A percentile compares a stretch with the other conserved stretches of the same genome.
Conservation (phyloP, 2,888 invertebrate genomes). For the Caenorhabditis sp. region DNA sequence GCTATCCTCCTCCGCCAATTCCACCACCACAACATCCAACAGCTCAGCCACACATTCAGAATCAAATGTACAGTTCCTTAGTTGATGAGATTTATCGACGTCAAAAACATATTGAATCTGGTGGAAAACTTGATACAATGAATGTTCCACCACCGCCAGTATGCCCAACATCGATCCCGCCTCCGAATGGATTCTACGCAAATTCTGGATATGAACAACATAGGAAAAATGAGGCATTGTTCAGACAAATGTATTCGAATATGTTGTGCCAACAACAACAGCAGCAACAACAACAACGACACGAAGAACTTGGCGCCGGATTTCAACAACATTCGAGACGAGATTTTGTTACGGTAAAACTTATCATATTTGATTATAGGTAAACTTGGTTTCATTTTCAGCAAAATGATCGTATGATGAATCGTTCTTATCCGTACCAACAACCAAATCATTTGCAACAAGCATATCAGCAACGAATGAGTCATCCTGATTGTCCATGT, state of each 20-base stretch:
- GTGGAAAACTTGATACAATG: slow-evolving; percentile 1
- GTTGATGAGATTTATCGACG: slow-evolving; percentile 28
- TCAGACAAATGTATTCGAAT: background rate
- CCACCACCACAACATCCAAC: background rate
- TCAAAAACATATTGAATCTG: slow-evolving; percentile 20
- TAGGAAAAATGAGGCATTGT: background rate
- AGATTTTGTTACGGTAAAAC: too few relatives aligned
- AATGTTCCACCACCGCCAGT: background rate
- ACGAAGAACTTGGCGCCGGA: background rate
- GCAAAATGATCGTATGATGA: background rate
- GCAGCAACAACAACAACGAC: background rate
- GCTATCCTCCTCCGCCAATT: background rate
- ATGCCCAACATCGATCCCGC: too few relatives aligned
- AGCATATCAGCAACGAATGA: slow-evolving; percentile 8
- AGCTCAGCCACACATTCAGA: background rate
- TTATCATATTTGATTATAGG: too few relatives aligned
- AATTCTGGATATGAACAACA: background rate
- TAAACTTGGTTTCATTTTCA: background rate
- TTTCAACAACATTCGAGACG: background rate
- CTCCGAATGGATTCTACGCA: too few relatives aligned
- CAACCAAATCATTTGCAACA: slow-evolving; percentile 1
- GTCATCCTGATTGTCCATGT: background rate
- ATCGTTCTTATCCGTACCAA: background rate
- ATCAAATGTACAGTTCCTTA: background rate
- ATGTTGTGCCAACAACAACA: background rate